These are phyloP conservation scores for Dolichoris vasculosae DNA, from an alignment of 1,140 invertebrate genomes.

Conservation along the genomic window DNA sequence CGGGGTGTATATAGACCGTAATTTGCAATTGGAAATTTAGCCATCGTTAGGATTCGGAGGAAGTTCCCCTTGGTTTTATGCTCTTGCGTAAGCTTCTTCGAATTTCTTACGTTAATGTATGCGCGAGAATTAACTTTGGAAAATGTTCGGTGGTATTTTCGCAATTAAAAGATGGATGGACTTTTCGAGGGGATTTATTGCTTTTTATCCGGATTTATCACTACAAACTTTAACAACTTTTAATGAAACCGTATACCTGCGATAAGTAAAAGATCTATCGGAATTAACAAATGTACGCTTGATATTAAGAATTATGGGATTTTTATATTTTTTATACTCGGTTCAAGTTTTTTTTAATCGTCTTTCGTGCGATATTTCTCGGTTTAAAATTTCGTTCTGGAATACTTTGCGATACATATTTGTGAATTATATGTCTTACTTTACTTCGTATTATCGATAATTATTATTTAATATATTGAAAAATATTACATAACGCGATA, in stretches of 20 bases:
- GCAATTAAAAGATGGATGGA: neutral
- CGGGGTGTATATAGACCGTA: neutral
- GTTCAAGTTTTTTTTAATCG: too few relatives aligned
- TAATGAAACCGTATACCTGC: neutral
- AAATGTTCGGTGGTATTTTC: neutral
- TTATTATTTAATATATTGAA: neutral
- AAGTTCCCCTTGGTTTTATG: neutral
- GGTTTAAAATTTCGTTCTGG: neutral
- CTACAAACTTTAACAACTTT: neutral
- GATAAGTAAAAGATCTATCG: neutral
- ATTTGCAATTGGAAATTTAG: neutral
- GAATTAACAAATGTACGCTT: neutral
- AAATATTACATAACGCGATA: neutral
- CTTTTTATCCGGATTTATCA: neutral
- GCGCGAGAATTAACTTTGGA: neutral
- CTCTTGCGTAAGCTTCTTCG: neutral
- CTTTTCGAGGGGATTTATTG: neutral
- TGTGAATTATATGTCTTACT: neutral
- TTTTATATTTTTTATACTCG: neutral
- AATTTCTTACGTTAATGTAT: neutral
- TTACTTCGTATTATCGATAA: too few relatives aligned
- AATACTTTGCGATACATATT: neutral
- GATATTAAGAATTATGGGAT: neutral
- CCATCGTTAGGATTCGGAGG: neutral
- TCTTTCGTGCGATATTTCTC: neutral